These are phyloP conservation scores for Varecia variegata DNA, from an alignment of 2,797 vertebrate species.

Conservation along the genomic window DNA sequence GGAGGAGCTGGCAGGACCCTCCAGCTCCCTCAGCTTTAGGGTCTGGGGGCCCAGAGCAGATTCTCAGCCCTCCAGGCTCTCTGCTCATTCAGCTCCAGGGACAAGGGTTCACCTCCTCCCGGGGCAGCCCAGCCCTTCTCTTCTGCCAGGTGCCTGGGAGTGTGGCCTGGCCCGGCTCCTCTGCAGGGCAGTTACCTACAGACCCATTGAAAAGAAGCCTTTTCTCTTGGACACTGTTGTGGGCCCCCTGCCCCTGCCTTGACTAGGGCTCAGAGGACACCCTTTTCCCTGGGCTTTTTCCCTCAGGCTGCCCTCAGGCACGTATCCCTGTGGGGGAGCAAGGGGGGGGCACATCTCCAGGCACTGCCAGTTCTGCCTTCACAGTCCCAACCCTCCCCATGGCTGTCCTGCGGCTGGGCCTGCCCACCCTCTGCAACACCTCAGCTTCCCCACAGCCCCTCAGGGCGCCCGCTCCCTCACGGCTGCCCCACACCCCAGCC, in stretches of 20 bases:
- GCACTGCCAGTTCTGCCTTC: not conserved
- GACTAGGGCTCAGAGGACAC: not conserved
- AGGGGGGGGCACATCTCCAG: not conserved
- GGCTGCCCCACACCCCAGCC: not conserved
- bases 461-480: not conserved
- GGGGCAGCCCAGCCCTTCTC: not conserved
- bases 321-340: not conserved
- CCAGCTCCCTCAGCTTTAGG: not conserved
- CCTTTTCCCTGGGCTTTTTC: not conserved
- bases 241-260: too few relatives aligned
- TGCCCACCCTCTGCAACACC: fast-evolving
- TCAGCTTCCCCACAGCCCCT: not conserved
- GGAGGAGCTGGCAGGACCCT: not conserved
- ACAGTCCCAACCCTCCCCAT: not conserved
- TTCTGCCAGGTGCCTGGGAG: not conserved
- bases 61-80: not conserved
- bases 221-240: not conserved
- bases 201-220: not conserved
- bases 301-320: not conserved
- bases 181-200: fast-evolving
- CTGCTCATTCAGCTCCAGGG: not conserved
- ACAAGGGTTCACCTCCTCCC: not conserved
- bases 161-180: not conserved
- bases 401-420: not conserved
- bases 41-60: not conserved